These are phyloP conservation scores for Tyrannus savana DNA, from an alignment of 2,113 vertebrate species.

Conservation along the genomic window DNA sequence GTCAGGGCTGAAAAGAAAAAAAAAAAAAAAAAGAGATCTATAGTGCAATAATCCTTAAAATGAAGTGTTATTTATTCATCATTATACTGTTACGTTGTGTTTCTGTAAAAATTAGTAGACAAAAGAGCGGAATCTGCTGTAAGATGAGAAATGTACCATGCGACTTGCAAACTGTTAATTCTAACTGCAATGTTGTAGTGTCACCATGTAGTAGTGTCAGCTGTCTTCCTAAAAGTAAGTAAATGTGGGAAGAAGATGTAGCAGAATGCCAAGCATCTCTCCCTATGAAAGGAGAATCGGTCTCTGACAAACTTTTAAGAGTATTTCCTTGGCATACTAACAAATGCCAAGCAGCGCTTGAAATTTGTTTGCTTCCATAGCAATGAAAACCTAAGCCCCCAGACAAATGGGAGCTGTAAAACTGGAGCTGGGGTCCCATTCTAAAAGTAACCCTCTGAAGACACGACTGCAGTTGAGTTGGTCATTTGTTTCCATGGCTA, in stretches of 20 bases:
- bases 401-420: conserved; percentile 26
- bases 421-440: not conserved
- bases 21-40: not conserved
- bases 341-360: not conserved
- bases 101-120: not conserved
- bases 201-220: not conserved
- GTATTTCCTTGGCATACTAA: not conserved
- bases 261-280: not conserved
- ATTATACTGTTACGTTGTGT: not conserved
- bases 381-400: not conserved
- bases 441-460: conserved; percentile 22
- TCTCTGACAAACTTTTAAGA: not conserved
- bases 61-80: not conserved
- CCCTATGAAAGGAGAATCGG: not conserved
- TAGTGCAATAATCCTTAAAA: not conserved
- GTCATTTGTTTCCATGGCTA: not conserved
- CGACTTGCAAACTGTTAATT: not conserved
- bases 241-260: conserved; percentile 36
- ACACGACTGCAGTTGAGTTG: not conserved
- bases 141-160: not conserved
- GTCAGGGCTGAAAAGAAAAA: not conserved
- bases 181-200: not conserved
- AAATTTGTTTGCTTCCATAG: conserved; percentile 39
- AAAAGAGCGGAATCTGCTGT: not conserved
- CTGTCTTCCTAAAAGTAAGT: conserved; percentile 26